A percentile compares a stretch with the other conserved stretches of the same genome.
phyloP scores from a whole-genome alignment of 2,888 invertebrate genomes.

The Argyra leucocephala region DNA sequence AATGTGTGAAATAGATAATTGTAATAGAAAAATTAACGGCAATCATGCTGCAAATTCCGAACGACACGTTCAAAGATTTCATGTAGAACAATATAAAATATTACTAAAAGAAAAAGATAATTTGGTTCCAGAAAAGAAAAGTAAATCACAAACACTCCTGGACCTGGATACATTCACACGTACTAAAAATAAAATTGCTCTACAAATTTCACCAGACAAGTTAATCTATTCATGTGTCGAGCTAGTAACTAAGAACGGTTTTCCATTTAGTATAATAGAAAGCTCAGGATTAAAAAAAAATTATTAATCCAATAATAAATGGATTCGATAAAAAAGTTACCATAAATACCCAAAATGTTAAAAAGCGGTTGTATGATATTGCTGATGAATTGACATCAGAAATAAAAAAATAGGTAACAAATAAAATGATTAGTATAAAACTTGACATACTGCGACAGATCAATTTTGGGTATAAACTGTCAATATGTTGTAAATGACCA shows the following conservation, averaged over 20 bases:
- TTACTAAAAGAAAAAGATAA: not conserved
- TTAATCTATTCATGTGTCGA: not conserved
- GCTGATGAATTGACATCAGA: not conserved
- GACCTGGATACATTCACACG: not conserved
- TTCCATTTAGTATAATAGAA: not conserved
- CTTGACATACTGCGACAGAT: slow-evolving; percentile 18
- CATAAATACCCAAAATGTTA: slow-evolving; percentile 2
- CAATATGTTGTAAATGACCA: slow-evolving; percentile 20
- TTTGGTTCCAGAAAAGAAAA: slow-evolving; percentile 2
- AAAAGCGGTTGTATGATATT: not conserved
- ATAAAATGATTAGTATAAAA: slow-evolving; percentile 19
- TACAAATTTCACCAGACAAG: slow-evolving; percentile 8
- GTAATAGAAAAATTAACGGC: not conserved
- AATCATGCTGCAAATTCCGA: not conserved
- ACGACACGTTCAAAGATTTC: not conserved
- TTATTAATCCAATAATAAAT: not conserved
- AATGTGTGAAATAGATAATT: not conserved
- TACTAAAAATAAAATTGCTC: slow-evolving; percentile 4
- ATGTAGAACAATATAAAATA: not conserved
- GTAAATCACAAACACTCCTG: not conserved
- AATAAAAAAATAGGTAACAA: slow-evolving; percentile 4
- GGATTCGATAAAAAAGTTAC: not conserved
- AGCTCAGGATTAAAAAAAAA: slow-evolving; percentile 2
- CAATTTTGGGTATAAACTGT: slow-evolving; percentile 18
- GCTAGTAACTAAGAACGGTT: not conserved